These are phyloP conservation scores for Marasmarcha lunaedactyla DNA, from an alignment of 2,888 invertebrate species.

Conservation along the genomic window DNA sequence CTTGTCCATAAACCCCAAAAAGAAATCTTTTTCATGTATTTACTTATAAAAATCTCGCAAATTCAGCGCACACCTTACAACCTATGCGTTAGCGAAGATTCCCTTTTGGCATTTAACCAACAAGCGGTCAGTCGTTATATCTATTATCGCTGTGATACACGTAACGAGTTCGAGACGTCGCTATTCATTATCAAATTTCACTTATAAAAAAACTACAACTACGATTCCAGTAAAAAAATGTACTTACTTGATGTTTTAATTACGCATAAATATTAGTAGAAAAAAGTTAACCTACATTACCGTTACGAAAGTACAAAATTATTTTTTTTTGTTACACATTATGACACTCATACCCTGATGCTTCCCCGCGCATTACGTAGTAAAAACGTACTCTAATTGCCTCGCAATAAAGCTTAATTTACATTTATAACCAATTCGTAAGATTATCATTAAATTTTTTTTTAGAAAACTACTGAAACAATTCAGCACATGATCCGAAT, in stretches of 20 bases:
- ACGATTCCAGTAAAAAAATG: conserved; percentile 62
- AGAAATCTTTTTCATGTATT: conserved; percentile 26
- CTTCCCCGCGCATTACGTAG: conserved; percentile 62
- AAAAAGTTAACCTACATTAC: conserved; percentile 58
- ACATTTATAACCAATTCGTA: conserved; percentile 64
- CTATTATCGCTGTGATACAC: conserved; percentile 71
- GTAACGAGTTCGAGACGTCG: conserved; percentile 45
- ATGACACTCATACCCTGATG: conserved; percentile 71
- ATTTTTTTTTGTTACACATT: conserved; percentile 47
- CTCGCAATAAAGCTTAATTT: conserved; percentile 57
- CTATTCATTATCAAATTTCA: conserved; percentile 46
- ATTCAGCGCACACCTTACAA: no score
- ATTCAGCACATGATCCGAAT: not conserved
- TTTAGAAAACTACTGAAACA: not conserved
- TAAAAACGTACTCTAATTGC: conserved; percentile 53
- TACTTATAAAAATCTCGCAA: conserved; percentile 4
- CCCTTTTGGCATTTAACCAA: conserved; percentile 35
- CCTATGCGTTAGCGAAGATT: no score
- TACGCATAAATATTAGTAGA: conserved; percentile 57
- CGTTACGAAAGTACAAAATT: conserved; percentile 66
- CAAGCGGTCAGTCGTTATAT: conserved; percentile 41
- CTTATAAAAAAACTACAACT: conserved; percentile 58
- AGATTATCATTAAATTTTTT: conserved; percentile 44
- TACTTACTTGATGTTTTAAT: conserved; percentile 54
- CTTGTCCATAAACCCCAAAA: conserved; percentile 32